A percentile compares a stretch with the other conserved stretches of the same genome.
Evolutionary conservation across 2,888 invertebrate genomes (phyloP).

Genomic region (Entomobrya proxima): DNA sequence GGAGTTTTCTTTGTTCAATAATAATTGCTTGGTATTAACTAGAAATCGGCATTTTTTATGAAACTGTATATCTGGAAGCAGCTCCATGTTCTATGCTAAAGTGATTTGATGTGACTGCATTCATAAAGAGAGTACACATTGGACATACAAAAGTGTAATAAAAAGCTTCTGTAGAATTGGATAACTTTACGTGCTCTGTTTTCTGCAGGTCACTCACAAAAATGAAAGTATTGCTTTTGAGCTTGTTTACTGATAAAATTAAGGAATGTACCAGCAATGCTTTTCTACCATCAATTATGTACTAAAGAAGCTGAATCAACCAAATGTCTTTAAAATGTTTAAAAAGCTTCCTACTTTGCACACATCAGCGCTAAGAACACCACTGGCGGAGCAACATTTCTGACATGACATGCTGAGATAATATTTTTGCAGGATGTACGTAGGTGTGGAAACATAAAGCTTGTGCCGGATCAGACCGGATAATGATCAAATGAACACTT

Average conservation of each 20-base stretch:
- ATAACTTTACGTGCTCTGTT: not conserved
- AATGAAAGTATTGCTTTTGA: conserved; percentile 27
- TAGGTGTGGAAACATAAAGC: too few species aligned
- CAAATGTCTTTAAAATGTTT: conserved; percentile 37
- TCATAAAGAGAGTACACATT: too few species aligned
- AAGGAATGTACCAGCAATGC: not conserved
- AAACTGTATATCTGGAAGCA: too few species aligned
- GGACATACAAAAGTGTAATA: not conserved
- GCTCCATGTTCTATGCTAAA: too few species aligned
- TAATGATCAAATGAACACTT: too few species aligned
- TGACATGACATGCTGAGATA: not conserved
- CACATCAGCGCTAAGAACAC: not conserved
- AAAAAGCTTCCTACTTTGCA: conserved; percentile 45
- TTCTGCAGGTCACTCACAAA: conserved; percentile 15
- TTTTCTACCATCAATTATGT: conserved; percentile 32
- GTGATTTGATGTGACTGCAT: too few species aligned
- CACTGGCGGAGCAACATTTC: not conserved
- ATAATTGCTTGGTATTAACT: not conserved
- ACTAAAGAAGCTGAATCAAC: conserved; percentile 41
- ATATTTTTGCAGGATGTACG: too few species aligned
- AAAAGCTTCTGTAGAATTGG: not conserved
- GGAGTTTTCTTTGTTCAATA: not conserved
- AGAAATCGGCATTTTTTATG: not conserved
- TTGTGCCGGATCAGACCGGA: too few species aligned
- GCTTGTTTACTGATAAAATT: conserved; percentile 25